A percentile compares a stretch with the other conserved stretches of the same genome.
Evolutionary conservation across 2,113 vertebrate species (phyloP).

Genomic region (Oreamnos americanus): DNA sequence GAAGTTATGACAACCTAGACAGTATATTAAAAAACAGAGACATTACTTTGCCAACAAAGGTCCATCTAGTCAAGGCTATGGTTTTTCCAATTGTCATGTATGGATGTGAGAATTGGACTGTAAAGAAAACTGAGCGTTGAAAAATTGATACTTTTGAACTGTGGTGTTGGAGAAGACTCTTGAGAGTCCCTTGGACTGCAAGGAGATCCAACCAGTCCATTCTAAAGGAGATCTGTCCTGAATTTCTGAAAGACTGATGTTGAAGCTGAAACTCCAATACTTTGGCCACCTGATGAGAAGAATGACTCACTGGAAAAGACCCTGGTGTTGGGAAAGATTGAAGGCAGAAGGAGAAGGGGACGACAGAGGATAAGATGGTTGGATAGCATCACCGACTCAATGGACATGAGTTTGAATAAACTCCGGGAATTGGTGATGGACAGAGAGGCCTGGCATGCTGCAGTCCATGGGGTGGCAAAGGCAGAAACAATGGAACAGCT

Average conservation of each 20-base stretch:
- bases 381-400: neutral
- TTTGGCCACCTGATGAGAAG: neutral
- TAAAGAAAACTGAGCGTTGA: rapidly evolving
- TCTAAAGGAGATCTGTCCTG: neutral
- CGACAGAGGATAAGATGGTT: neutral
- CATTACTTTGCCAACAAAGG: neutral
- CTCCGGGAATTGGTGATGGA: neutral
- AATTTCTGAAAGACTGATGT: neutral
- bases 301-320: neutral
- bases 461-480: neutral
- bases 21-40: neutral
- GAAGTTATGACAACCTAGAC: neutral
- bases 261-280: neutral
- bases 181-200: neutral
- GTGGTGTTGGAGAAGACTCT: neutral
- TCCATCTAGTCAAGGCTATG: neutral
- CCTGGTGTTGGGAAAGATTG: neutral
- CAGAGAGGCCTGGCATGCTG: neutral
- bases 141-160: neutral
- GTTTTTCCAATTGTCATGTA: neutral
- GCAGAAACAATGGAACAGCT: neutral
- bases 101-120: neutral
- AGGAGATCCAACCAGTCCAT: neutral
- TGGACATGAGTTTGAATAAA: neutral
- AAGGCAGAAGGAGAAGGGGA: neutral